Percentiles rank a stretch among this genome's conserved stretches.
Evolutionary conservation across 2,113 vertebrate species (phyloP).

Genomic region (Tauraco erythrolophus): DNA sequence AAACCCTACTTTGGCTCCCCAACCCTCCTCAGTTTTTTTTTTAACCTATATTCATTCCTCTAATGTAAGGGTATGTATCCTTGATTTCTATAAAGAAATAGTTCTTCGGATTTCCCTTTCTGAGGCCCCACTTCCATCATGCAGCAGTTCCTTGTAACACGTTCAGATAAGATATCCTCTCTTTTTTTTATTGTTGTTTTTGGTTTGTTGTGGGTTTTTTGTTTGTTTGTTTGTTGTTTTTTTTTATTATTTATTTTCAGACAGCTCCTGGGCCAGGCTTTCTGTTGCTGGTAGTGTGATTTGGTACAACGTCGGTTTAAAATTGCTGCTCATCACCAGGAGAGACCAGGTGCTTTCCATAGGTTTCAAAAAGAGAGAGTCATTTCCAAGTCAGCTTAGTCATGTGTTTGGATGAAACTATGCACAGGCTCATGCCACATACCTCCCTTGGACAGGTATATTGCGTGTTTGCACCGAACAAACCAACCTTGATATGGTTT

Average conservation of each 20-base stretch:
- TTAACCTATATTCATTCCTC: background rate
- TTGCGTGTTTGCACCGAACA: rapidly evolving
- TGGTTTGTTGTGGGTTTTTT: background rate
- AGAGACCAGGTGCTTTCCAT: background rate
- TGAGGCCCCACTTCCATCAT: background rate
- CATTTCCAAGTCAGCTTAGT: background rate
- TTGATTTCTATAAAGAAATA: conserved; percentile 46
- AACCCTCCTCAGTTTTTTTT: background rate
- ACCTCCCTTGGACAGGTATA: too few species aligned
- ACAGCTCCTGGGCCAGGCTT: background rate
- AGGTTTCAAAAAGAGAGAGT: background rate
- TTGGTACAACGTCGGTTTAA: background rate
- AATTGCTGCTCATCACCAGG: background rate
- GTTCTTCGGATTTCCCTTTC: conserved; percentile 42
- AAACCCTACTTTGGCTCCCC: background rate
- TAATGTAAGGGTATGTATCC: background rate
- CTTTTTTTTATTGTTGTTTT: background rate
- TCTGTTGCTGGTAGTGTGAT: background rate
- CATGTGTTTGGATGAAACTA: background rate
- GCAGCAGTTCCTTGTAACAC: background rate
- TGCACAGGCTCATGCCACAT: background rate
- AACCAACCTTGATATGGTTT: background rate
- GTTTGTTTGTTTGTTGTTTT: background rate
- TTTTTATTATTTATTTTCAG: conserved; percentile 12
- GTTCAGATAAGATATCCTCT: conserved; percentile 27